Conservation (phyloP, 1,140 invertebrate species). For the Pristionchus pacificus region DNA sequence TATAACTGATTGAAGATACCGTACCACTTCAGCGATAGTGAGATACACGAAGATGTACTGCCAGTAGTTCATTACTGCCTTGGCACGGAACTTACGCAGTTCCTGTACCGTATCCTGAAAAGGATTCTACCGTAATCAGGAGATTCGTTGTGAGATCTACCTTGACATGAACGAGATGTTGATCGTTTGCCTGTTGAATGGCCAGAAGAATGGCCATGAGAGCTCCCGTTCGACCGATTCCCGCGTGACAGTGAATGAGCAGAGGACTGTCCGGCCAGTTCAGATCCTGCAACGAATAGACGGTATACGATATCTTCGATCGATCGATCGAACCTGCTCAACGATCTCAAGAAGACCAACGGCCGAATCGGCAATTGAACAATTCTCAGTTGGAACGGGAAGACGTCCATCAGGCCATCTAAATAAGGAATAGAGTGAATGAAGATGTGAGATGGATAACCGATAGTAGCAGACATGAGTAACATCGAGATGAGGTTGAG, state of each 20-base stretch:
- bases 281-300: not conserved
- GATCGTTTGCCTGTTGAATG: not conserved
- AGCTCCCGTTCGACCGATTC: not conserved
- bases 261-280: not conserved
- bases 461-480: not conserved
- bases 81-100: not conserved
- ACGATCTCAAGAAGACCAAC: not conserved
- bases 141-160: not conserved
- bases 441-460: too few species aligned
- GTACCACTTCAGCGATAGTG: not conserved
- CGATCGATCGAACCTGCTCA: not conserved
- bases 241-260: not conserved
- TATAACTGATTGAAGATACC: not conserved
- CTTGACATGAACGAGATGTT: not conserved
- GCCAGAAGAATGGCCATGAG: not conserved
- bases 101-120: not conserved
- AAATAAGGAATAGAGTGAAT: not conserved
- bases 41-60: slow-evolving; percentile 1
- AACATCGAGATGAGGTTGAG: not conserved
- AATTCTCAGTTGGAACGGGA: not conserved
- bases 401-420: not conserved
- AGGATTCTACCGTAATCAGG: not conserved
- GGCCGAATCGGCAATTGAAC: not conserved
- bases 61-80: not conserved
- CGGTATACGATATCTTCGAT: too few species aligned